Conservation (phyloP, 2,797 vertebrate genomes). For the Centropyge bicolor region DNA sequence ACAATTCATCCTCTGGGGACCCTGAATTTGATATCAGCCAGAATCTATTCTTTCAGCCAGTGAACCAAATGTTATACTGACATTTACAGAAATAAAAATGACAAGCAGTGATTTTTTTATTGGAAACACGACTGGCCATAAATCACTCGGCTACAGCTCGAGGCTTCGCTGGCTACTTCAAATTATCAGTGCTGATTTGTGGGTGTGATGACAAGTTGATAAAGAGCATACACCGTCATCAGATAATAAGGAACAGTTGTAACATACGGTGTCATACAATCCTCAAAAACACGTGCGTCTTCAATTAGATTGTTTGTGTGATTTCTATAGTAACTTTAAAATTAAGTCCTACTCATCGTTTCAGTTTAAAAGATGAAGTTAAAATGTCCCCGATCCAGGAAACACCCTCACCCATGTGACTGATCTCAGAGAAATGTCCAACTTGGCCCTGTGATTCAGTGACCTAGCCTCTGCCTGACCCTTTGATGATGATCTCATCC, state of each 20-base stretch:
- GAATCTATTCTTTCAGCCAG: neutral
- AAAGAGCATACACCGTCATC: neutral
- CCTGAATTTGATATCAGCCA: neutral
- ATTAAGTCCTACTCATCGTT: neutral
- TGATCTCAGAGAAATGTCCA: conserved; percentile 58
- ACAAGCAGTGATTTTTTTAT: neutral
- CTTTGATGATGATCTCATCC: conserved; percentile 75
- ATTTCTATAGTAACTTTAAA: conserved; percentile 6
- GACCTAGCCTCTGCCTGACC: conserved; percentile 73
- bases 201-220: neutral
- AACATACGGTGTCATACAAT: neutral
- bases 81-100: neutral
- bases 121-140: neutral
- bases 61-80: neutral
- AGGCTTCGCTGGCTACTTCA: neutral
- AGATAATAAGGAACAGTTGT: neutral
- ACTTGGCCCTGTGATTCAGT: conserved; percentile 49
- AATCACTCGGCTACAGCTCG: neutral
- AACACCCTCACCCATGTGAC: conserved; percentile 49
- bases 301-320: neutral
- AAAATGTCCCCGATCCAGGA: conserved; percentile 33
- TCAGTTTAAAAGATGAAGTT: neutral
- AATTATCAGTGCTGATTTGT: neutral
- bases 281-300: neutral
- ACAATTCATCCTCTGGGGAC: neutral